Conservation (phyloP, 92 coral and sea anemone species). For the Plumapathes pennacea region DNA sequence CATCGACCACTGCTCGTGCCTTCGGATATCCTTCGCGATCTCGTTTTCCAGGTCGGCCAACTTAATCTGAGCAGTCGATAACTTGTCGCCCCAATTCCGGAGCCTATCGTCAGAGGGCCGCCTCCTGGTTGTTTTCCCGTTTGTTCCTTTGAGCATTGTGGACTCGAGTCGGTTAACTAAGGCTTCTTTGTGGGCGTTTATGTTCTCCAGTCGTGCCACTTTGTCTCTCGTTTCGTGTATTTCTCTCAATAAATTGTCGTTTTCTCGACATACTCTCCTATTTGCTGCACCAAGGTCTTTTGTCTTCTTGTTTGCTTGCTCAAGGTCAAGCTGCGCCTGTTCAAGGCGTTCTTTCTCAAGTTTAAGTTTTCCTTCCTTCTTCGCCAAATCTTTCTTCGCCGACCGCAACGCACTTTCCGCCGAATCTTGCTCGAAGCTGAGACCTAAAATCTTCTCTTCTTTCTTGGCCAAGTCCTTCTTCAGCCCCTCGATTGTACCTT, state of each 20-base stretch:
- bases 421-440: conserved; percentile 55
- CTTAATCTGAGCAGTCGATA: conserved; percentile 64
- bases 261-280: conserved; percentile 54
- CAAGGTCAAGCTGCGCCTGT: conserved; percentile 56
- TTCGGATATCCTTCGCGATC: conserved; percentile 66
- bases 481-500: conserved; percentile 69
- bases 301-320: conserved; percentile 50
- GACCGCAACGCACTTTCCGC: conserved; percentile 68
- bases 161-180: conserved; percentile 40
- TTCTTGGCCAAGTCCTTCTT: conserved; percentile 54
- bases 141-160: conserved; percentile 3
- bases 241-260: conserved; percentile 69
- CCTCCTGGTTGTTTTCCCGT: conserved; percentile 1
- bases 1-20: conserved; percentile 60
- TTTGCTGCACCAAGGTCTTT: conserved; percentile 56
- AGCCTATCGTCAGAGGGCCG: conserved; percentile 48
- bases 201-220: conserved; percentile 45
- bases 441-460: conserved; percentile 60
- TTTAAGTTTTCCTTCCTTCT: conserved; percentile 58
- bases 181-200: conserved; percentile 30
- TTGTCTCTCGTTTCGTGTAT: conserved; percentile 44
- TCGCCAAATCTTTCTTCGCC: conserved; percentile 67
- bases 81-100: conserved; percentile 64
- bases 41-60: conserved; percentile 72
- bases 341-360: conserved; percentile 64